Conservation (phyloP, 2,113 vertebrate species). For the Embiotoca jacksoni region DNA sequence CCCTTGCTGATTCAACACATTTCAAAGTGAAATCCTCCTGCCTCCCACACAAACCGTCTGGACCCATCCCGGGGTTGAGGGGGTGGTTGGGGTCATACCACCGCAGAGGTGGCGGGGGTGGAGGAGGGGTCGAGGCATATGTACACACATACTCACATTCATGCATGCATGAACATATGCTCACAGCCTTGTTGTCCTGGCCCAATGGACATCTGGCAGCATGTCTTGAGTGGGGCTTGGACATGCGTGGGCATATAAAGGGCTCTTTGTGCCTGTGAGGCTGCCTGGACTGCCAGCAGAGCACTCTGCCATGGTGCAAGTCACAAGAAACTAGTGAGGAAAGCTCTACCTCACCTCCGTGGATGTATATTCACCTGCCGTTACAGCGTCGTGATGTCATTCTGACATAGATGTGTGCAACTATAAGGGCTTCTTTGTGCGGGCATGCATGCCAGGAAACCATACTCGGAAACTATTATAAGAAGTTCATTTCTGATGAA, state of each 20-base stretch:
- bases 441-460: background rate
- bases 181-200: slow-evolving; percentile 67
- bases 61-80: slow-evolving; percentile 58
- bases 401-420: slow-evolving; percentile 44
- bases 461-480: background rate
- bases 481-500: background rate
- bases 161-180: slow-evolving; percentile 69
- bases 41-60: slow-evolving; percentile 74
- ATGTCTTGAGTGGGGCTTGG: slow-evolving; percentile 59
- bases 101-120: slow-evolving; percentile 44
- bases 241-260: slow-evolving; percentile 79
- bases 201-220: slow-evolving; percentile 80
- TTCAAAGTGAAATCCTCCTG: slow-evolving; percentile 73
- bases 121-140: slow-evolving; percentile 31
- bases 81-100: slow-evolving; percentile 66
- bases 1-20: slow-evolving; percentile 77
- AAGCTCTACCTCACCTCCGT: slow-evolving; percentile 38
- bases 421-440: slow-evolving; percentile 27
- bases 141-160: slow-evolving; percentile 57
- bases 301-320: slow-evolving; percentile 49
- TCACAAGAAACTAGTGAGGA: slow-evolving; percentile 44
- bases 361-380: slow-evolving; percentile 58
- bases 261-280: slow-evolving; percentile 73
- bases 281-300: slow-evolving; percentile 57
- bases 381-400: slow-evolving; percentile 49